A percentile compares a stretch with the other conserved stretches of the same genome.
Conservation (phyloP, 2,113 vertebrate genomes). For the Epinephelus moara region DNA sequence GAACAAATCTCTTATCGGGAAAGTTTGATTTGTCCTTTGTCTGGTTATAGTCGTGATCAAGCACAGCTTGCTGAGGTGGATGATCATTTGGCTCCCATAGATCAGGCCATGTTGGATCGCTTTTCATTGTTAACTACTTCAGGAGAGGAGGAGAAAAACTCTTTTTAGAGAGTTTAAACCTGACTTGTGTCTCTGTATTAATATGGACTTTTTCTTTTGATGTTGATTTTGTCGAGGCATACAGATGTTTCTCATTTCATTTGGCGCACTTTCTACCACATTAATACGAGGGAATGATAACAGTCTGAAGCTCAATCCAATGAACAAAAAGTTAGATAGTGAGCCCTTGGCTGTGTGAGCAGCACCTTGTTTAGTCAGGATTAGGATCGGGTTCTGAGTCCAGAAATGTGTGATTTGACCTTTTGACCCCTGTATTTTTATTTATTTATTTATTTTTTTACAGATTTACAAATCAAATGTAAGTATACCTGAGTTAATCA, state of each 20-base stretch:
- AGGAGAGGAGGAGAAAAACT: neutral
- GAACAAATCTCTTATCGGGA: constrained; percentile 22
- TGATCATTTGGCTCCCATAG: neutral
- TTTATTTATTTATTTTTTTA: too few relatives aligned
- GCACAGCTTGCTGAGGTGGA: constrained; percentile 9
- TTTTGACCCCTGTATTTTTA: neutral
- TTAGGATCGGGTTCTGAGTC: neutral
- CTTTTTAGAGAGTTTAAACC: constrained; percentile 1
- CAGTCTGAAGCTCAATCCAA: neutral
- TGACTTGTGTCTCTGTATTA: neutral
- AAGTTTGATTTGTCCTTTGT: constrained; percentile 44
- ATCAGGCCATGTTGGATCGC: neutral
- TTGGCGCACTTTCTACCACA: too few relatives aligned
- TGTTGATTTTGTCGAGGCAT: neutral
- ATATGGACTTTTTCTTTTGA: constrained; percentile 7
- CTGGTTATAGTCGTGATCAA: constrained; percentile 18
- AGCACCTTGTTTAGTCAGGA: neutral
- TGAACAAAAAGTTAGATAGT: neutral
- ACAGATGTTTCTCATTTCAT: too few relatives aligned
- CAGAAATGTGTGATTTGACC: neutral
- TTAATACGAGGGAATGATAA: constrained; percentile 4
- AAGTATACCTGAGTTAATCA: neutral
- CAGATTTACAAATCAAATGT: neutral
- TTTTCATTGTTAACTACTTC: neutral
- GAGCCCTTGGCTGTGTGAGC: neutral